Base-by-base conservation (phyloP, 2,797 vertebrate genomes). In the Buphagus erythrorhynchus region DNA sequence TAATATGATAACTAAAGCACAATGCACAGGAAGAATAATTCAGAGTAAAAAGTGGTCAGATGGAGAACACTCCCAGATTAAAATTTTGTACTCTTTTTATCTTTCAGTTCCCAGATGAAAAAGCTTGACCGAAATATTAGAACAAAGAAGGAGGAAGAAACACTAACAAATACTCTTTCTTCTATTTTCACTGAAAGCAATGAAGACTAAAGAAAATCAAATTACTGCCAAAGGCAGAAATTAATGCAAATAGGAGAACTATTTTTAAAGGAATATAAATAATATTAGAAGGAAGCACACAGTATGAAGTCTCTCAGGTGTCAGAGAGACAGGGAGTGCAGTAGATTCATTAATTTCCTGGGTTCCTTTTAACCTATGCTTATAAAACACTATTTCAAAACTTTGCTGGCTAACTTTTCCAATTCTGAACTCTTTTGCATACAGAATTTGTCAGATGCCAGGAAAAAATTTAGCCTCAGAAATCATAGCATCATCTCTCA, bases 191-290 rank as follows among this genome's bases (percentile, higher is more conserved):
- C 28, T 43, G 54, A 62, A 58, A 28, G 33, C 69, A 86, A 69
- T 43, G 67, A 82, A 72, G 45, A 71, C 35, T 67, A 68, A 69
- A 73, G n/a, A 33, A 87, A 79, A 66, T 51, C 22, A 81, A 86
- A 52, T 66, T 2, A 42, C 69, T 81, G n/a, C 8, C 57, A 92
- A 85, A 94, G 33, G 11, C n/a, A 75, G 28, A 31, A 93, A 62
- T 59, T 75, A 68, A 83, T 78, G 54, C n/a, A 85, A 94, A 26
- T 10, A 63, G 20, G 7, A 92, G 2, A 82, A 82, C 58, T 84
- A 29, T 62, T 93, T 90, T 87, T 90, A 79, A 93, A 91, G 42
- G 48, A 85, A 87, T 13, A 54, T 67, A 90, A 86, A 78, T 75
- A 76, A 66, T 76, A 57, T 54, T 76, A 71, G 36, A 86, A 92